Base-by-base conservation (phyloP, 2,888 invertebrate genomes). In the Cephus pygmeus region DNA sequence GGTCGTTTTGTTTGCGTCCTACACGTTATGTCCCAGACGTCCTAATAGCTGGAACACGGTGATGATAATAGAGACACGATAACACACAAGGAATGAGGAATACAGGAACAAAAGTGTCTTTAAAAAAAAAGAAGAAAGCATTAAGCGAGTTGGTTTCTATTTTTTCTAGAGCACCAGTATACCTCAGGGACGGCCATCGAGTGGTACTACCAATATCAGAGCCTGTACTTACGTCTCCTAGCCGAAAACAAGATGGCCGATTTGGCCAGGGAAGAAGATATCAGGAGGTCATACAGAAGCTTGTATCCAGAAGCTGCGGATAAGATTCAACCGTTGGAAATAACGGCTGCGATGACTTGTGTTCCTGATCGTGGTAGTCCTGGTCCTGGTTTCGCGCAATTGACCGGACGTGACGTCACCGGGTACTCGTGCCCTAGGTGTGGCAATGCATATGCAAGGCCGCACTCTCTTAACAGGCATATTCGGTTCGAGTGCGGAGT, bases 401-500 rank as follows among this genome's bases (percentile, higher is more conserved):
- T 31, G 31, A 71, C 71, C 1, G 33, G 31, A 30, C 71, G 73
- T 12, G 76, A 84, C 11, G 23, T 78, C 1, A 76, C 80, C 6
- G 83, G 81, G 11, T 89, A 88, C 83, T 92, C 92, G 76, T 94
- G 94, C 87, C 91, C 92, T 34, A 92, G 93, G 69, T 94, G 94
- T 87, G 94, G 94, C 40, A 94, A 94, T 83, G 92, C 92, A 35
- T 94, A 94, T 86, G 93, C 93, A 12, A 91, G 94, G 56, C 92
- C 92, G 30, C 94, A 94, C 83, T 93, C 92, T 35, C 87, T 93
- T 23, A 94, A 93, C 84, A 91, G 94, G 75, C 94, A 94, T 86
- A 92, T 94, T 78, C 92, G 93, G 79, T 94, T 94, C 87, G 94
- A 94, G 85, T 94, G 94, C 84, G 94, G 94, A 0, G 91, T 92